Percentiles rank a stretch among this genome's conserved stretches.
phyloP scores from a whole-genome alignment of 2,888 invertebrate genomes.

The Drosophila parthenogenetica region DNA sequence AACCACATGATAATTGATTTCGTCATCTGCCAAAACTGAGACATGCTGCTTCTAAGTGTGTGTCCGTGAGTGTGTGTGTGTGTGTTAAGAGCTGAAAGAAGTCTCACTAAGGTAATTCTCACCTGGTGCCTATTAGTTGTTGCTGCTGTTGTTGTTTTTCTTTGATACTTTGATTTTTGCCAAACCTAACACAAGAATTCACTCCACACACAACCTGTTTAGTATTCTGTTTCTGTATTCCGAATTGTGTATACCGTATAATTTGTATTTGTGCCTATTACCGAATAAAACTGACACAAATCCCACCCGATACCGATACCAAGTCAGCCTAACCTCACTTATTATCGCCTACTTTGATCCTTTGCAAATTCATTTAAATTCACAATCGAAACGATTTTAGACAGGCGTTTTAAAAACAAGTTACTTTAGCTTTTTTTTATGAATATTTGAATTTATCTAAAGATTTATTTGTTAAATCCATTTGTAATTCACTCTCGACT shows the following conservation, averaged over 20 bases:
- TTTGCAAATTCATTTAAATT: neutral
- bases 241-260: constrained; percentile 25
- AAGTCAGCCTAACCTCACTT: too few species aligned
- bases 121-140: neutral
- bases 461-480: too few species aligned
- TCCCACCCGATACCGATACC: too few species aligned
- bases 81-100: too few species aligned
- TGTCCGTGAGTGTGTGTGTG: too few species aligned
- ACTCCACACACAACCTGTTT: constrained; percentile 10
- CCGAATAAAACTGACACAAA: constrained; percentile 6
- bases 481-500: too few species aligned
- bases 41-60: constrained; percentile 21
- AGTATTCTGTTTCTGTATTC: constrained; percentile 13
- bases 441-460: too few species aligned
- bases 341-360: constrained; percentile 11
- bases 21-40: constrained; percentile 32
- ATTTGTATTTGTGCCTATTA: constrained; percentile 19
- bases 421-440: too few species aligned
- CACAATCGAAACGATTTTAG: too few species aligned
- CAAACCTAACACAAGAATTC: constrained; percentile 8
- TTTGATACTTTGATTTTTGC: neutral
- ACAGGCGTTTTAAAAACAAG: too few species aligned
- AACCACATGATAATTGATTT: constrained; percentile 9
- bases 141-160: neutral
- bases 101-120: neutral